Evolutionary conservation across 2,888 invertebrate genomes (phyloP).

Genomic region (Spodoptera littoralis): DNA sequence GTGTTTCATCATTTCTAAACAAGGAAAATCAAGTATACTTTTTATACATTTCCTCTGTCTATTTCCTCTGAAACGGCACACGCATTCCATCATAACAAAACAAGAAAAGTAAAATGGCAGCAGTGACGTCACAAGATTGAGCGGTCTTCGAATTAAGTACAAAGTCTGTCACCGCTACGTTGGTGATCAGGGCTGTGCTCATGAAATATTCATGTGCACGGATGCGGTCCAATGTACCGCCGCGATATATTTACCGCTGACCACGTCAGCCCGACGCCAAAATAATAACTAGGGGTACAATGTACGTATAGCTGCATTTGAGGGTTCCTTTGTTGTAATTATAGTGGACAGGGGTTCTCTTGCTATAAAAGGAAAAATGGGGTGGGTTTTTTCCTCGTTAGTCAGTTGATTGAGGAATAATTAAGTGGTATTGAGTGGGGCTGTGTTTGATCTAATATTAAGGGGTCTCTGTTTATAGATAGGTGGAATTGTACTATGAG

Average conservation of each 20-base stretch:
- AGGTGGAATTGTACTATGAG: background rate
- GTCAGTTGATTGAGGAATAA: constrained; percentile 34
- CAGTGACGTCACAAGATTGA: constrained; percentile 67
- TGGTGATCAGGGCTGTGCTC: constrained; percentile 71
- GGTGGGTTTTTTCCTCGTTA: constrained; percentile 34
- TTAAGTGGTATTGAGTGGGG: constrained; percentile 31
- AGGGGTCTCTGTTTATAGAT: constrained; percentile 7
- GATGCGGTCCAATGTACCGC: constrained; percentile 64
- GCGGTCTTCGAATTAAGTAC: constrained; percentile 73
- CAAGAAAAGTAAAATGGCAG: constrained; percentile 58
- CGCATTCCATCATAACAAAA: constrained; percentile 48
- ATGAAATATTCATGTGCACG: constrained; percentile 80
- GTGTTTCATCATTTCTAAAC: constrained; percentile 9
- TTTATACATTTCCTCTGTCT: constrained; percentile 13
- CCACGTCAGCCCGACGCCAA: constrained; percentile 65
- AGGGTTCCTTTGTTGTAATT: constrained; percentile 48
- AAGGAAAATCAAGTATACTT: constrained; percentile 15
- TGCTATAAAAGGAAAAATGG: constrained; percentile 21
- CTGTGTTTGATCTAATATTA: constrained; percentile 13
- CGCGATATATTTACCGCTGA: constrained; percentile 77
- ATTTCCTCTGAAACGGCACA: constrained; percentile 22
- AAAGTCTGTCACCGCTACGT: constrained; percentile 64
- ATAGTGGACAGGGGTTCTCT: constrained; percentile 36
- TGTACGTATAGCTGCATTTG: constrained; percentile 49
- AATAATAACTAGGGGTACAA: constrained; percentile 66